Base-by-base conservation (phyloP, 2,113 vertebrate species). In the Natator depressus region DNA sequence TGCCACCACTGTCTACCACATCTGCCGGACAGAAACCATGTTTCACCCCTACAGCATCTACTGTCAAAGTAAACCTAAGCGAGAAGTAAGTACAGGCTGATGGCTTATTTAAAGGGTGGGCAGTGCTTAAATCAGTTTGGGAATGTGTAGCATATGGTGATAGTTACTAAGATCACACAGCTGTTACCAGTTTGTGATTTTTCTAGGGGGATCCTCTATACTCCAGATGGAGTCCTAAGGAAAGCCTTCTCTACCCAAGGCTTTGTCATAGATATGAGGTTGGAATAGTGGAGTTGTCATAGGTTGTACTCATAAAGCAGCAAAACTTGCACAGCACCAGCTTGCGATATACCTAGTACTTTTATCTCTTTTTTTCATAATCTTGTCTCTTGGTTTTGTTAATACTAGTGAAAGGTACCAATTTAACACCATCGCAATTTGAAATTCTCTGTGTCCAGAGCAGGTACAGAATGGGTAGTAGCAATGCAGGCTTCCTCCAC, bases 41-140 rank as follows among this genome's bases (percentile, higher is more conserved):
- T 14, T 96, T 98, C 25, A 65, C 98, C 25, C 94, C 96, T 6
- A 93, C 98, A 1, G 75, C 97, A 16, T 97, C 98, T 46, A 94
- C 97, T 0, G 98, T 99, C 93, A 99, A 99, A 98, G 95, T 98
- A 80, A 99, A 99, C 98, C 99, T 99, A n/a, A 98, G 76, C 80
- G 99, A 99, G 55, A 99, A 99, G 99, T 99, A 98, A 97, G 96
- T 97, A 31, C 14, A 35, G 6, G 85, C 87, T 20, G 62, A 3
- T 69, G 80, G 19, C 84, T 90, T 91, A n/a, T 91, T 72, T 57
- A 89, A 53, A 80, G 92, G 31, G 12, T 93, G 89, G 57, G 0
- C 76, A 3, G 14, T 85, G 88, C 17, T 90, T 86, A 72, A 80
- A 78, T 82, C 94, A n/a, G 24, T 88, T 22, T 29, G 85, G 82